phyloP scores from a whole-genome alignment of 2,797 vertebrate species.

The Melanotaenia trifasciata region DNA sequence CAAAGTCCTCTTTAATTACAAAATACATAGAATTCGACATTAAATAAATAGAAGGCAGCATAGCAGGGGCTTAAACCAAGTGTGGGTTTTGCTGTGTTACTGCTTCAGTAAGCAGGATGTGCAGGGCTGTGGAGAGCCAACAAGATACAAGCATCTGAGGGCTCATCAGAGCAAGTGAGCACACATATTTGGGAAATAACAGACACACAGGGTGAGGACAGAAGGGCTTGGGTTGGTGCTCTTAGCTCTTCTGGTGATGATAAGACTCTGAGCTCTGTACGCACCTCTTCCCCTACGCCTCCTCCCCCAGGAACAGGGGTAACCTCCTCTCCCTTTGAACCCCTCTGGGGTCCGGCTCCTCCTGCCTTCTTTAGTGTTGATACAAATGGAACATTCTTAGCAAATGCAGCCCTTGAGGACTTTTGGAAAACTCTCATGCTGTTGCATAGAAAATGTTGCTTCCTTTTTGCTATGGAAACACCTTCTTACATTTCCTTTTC shows the following conservation, averaged over 20 bases:
- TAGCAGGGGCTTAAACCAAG: conserved; percentile 38
- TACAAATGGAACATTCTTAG: conserved; percentile 83
- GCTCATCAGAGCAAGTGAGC: conserved; percentile 58
- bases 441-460: conserved; percentile 22
- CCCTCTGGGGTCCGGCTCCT: conserved; percentile 80
- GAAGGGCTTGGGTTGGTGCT: conserved; percentile 71
- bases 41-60: conserved; percentile 42
- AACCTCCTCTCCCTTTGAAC: conserved; percentile 83
- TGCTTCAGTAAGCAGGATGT: conserved; percentile 63
- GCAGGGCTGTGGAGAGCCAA: conserved; percentile 58
- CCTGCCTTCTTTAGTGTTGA: conserved; percentile 82
- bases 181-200: conserved; percentile 64
- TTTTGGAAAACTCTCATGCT: conserved; percentile 55
- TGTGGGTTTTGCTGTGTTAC: conserved; percentile 56
- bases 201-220: conserved; percentile 75
- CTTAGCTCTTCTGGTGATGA: conserved; percentile 72
- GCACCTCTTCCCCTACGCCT: conserved; percentile 85
- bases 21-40: conserved; percentile 10
- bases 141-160: conserved; percentile 61
- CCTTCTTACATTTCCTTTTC: conserved; percentile 3
- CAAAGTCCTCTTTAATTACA: conserved; percentile 6
- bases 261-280: conserved; percentile 73
- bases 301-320: conserved; percentile 83
- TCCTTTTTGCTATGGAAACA: conserved; percentile 2
- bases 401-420: conserved; percentile 63